These are phyloP conservation scores for Metallyticus violacea DNA, from an alignment of 2,888 invertebrate genomes.

Conservation along the genomic window DNA sequence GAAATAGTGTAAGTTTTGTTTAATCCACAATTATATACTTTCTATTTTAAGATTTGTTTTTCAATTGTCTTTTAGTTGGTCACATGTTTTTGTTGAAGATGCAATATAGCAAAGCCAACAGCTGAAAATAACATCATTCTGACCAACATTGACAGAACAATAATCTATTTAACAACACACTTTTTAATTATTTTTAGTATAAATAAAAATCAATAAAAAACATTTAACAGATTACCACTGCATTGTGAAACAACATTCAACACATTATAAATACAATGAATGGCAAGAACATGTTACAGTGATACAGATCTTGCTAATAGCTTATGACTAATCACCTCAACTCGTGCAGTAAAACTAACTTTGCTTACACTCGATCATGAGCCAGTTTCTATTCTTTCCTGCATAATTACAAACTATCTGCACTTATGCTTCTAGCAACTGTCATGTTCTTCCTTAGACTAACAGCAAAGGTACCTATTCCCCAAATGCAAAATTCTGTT, in stretches of 20 bases:
- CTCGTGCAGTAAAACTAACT: no score
- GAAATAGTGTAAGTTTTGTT: neutral
- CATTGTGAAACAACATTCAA: slow-evolving; percentile 1
- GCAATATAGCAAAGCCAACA: neutral
- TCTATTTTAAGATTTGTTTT: neutral
- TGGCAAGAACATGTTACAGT: neutral
- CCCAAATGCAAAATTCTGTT: no score
- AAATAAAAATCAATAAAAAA: neutral
- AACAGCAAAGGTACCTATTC: no score
- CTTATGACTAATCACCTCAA: neutral
- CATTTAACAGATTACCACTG: neutral
- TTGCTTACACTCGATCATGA: no score
- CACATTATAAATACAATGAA: neutral
- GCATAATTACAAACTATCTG: neutral
- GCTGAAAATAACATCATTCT: neutral
- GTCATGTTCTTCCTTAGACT: neutral
- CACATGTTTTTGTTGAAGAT: neutral
- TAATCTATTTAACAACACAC: neutral
- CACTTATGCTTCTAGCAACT: no score
- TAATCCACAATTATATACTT: neutral
- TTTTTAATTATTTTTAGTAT: neutral
- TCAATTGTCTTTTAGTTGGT: neutral
- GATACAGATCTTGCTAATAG: neutral
- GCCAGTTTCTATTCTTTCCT: no score
- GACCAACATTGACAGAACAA: neutral